Conservation (phyloP, 2,113 vertebrate genomes). For the Lophotis ruficrista region DNA sequence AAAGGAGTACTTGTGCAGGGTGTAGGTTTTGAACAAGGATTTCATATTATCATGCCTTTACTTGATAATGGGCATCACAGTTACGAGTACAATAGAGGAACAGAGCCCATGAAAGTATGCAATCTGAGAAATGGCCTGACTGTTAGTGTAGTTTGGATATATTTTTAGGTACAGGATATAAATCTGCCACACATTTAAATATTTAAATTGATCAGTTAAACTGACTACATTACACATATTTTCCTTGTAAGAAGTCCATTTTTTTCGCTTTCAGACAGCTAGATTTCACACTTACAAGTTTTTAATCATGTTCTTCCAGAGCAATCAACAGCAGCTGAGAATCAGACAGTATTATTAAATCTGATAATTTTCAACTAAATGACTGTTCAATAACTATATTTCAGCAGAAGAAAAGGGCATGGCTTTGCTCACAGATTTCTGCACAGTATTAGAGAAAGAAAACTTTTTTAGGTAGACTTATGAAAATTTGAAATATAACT, state of each 20-base stretch:
- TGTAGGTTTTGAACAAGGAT: constrained; percentile 82
- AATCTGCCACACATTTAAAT: constrained; percentile 69
- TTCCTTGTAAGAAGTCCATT: constrained; percentile 38
- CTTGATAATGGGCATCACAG: constrained; percentile 87
- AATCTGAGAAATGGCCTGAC: constrained; percentile 66
- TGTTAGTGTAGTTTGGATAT: constrained; percentile 45
- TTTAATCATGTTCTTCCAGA: constrained; percentile 21
- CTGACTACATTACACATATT: constrained; percentile 45
- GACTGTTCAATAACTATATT: neutral
- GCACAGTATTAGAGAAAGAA: neutral
- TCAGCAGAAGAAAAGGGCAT: neutral
- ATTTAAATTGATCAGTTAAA: constrained; percentile 57
- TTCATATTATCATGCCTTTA: constrained; percentile 88
- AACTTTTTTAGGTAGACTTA: neutral
- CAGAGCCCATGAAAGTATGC: constrained; percentile 74
- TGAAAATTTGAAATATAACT: neutral
- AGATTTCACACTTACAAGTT: neutral
- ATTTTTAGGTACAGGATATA: constrained; percentile 71
- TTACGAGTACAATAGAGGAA: constrained; percentile 73
- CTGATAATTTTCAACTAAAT: neutral
- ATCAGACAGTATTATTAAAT: constrained; percentile 14
- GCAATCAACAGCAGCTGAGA: constrained; percentile 11
- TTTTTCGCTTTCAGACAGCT: constrained; percentile 24
- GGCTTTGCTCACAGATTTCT: neutral
- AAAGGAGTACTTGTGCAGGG: constrained; percentile 72